A percentile compares a stretch with the other conserved stretches of the same genome.
Evolutionary conservation across 2,797 vertebrate species (phyloP).

Genomic region (Fratercula arctica): DNA sequence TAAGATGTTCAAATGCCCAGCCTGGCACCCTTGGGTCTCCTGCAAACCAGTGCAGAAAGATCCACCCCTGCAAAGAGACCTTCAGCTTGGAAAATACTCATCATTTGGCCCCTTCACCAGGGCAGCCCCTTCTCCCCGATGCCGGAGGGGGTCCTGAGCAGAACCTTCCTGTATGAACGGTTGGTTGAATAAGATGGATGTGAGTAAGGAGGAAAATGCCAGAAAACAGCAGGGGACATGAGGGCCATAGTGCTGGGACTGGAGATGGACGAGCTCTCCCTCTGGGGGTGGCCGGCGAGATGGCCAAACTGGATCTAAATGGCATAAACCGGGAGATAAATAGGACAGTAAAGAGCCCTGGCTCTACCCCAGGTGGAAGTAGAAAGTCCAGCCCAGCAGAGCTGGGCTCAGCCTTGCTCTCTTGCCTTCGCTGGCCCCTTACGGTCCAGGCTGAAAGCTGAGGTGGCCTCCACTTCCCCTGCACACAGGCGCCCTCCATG

Average conservation of each 20-base stretch:
- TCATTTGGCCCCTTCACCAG: no score
- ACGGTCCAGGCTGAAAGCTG: not conserved
- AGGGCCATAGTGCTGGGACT: not conserved
- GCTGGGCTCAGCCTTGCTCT: not conserved
- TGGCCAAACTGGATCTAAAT: not conserved
- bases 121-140: no score
- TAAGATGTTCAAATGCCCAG: no score
- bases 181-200: not conserved
- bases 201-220: not conserved
- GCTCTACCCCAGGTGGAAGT: not conserved
- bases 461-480: not conserved
- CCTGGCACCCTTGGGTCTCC: no score
- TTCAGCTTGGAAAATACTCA: no score
- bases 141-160: not conserved
- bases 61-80: no score
- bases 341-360: not conserved
- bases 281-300: not conserved
- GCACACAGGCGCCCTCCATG: not conserved
- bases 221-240: no score
- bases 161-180: not conserved
- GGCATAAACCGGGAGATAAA: not conserved
- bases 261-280: not conserved
- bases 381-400: not conserved
- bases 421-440: not conserved
- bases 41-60: no score